These are phyloP conservation scores for Hippoglossus stenolepis DNA, from an alignment of 2,113 vertebrate genomes.

Conservation along the genomic window DNA sequence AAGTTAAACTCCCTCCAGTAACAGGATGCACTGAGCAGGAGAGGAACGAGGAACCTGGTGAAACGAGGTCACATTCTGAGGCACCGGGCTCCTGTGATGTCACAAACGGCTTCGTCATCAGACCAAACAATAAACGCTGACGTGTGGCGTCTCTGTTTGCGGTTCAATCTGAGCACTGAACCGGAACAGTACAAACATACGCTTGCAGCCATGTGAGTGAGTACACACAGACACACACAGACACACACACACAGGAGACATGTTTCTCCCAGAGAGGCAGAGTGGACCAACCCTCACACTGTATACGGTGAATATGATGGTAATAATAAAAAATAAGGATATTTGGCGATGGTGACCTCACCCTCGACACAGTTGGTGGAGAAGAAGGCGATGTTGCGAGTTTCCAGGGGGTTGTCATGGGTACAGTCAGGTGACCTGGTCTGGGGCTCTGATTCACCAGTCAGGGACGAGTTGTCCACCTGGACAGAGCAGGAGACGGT, in stretches of 20 bases:
- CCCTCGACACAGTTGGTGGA: constrained; percentile 93
- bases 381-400: constrained; percentile 92
- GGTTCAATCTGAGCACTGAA: constrained; percentile 25
- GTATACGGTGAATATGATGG: neutral
- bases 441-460: constrained; percentile 91
- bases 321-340: neutral
- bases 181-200: constrained; percentile 38
- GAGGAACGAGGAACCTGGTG: neutral
- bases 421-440: constrained; percentile 91
- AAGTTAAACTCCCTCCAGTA: neutral
- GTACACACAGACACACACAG: constrained; percentile 8
- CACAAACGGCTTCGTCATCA: neutral
- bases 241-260: neutral
- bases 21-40: neutral
- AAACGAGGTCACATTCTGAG: neutral
- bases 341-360: constrained; percentile 31
- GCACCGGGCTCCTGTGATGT: neutral
- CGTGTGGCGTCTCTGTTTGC: constrained; percentile 3
- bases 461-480: constrained; percentile 93
- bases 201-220: neutral
- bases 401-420: constrained; percentile 92
- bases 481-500: constrained; percentile 40
- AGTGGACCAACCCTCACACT: neutral
- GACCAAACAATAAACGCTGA: neutral
- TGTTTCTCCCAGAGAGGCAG: neutral